These are phyloP conservation scores for Heliconius nattereri DNA, from an alignment of 1,140 invertebrate genomes.

Conservation along the genomic window DNA sequence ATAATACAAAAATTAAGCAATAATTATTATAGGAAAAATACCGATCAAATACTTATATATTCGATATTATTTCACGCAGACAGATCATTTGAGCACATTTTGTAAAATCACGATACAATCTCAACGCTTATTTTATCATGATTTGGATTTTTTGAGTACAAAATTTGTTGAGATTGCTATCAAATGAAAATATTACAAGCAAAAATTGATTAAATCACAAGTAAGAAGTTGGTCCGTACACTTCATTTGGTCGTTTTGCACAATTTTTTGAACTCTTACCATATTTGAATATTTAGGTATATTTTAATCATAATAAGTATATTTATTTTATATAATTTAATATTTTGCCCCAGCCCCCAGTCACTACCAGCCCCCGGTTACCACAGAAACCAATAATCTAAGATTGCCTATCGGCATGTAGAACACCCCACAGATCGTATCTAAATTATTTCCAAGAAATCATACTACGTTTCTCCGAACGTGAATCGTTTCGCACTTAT, in stretches of 20 bases:
- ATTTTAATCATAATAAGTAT: too few relatives aligned
- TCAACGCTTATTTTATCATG: background rate
- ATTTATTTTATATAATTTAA: background rate
- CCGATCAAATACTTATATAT: background rate
- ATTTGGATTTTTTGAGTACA: too few relatives aligned
- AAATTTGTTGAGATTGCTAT: background rate
- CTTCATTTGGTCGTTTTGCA: too few relatives aligned
- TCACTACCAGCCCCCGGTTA: background rate
- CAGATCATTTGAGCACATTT: background rate
- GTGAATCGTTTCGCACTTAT: slow-evolving; percentile 61
- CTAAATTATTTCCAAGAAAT: slow-evolving; percentile 55
- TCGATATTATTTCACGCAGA: background rate
- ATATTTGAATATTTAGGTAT: too few relatives aligned
- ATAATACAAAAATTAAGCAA: too few relatives aligned
- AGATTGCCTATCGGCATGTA: background rate
- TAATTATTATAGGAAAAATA: too few relatives aligned
- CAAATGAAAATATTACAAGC: background rate
- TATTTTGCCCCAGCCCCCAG: too few relatives aligned
- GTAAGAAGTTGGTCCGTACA: background rate
- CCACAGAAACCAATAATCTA: background rate
- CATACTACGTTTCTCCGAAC: slow-evolving; percentile 58
- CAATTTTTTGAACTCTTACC: too few relatives aligned
- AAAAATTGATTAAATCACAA: background rate
- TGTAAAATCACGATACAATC: background rate
- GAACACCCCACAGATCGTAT: background rate